Base-by-base conservation (phyloP, 2,113 vertebrate species). In the Callorhinus ursinus region DNA sequence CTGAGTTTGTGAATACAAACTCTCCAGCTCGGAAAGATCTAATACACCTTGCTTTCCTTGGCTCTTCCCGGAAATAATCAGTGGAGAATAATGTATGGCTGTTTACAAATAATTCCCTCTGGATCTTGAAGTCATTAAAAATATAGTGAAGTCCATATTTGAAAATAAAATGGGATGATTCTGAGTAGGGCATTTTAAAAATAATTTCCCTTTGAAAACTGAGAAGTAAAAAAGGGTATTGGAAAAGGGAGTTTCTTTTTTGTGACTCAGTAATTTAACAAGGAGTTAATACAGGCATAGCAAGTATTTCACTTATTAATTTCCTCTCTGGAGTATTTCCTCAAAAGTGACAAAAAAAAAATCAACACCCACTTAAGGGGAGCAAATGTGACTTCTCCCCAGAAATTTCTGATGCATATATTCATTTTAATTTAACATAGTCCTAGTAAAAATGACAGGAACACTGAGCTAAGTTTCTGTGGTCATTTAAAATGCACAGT, bases 141-240 rank as follows among this genome's bases (percentile, higher is more conserved):
- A 79, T n/a, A 83, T 3, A 22, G 16, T 57, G 14, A 92, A 85
- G 57, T 69, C 21, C 53, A 31, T 81, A 88, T 71, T 33, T 89
- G n/a, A 46, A 46, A 85, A 63, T 80, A 72, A 86, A 90, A 83
- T 6, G 5, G 5, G 12, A 2, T 67, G 61, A 81, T 93, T 80
- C 69, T 42, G 51, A 92, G 31, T 80, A 96, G 69, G 21, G 16
- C 11, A 82, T 86, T 92, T 96, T 51, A 49, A 12, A 69, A 88
- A 85, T 46, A 59, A 74, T 31, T 71, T 87, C 22, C 65, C 55
- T 95, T 77, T 61, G 74, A 51, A 96, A 97, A 85, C 49, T 92
- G n/a, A 92, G 36, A 59, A n/a, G 5, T 88, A 95, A 63, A 53
- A 95, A 80, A 81, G 63, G 72, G 49, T 46, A 24, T 31, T 95